These are phyloP conservation scores for Dasypogon diadema DNA, from an alignment of 2,888 invertebrate genomes.

Conservation along the genomic window DNA sequence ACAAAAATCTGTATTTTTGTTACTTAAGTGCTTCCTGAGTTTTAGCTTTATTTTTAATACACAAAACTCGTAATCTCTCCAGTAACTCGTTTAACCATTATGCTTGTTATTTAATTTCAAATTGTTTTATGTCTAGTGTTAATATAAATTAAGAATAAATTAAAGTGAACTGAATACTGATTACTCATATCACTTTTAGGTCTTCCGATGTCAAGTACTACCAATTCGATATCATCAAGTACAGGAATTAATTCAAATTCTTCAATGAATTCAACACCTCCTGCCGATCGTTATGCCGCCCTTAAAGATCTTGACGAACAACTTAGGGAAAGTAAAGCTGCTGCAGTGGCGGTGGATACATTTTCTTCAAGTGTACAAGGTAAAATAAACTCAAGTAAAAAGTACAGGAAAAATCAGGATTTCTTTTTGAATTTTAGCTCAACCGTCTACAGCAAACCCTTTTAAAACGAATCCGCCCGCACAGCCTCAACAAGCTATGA, in stretches of 20 bases:
- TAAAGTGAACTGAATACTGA: no score
- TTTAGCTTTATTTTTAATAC: no score
- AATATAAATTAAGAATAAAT: no score
- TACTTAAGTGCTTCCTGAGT: no score
- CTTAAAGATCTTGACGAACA: constrained; percentile 91
- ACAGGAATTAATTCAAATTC: constrained; percentile 61
- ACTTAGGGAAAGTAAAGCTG: constrained; percentile 70
- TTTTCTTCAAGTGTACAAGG: constrained; percentile 39
- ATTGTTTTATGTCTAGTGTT: no score
- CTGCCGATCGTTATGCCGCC: constrained; percentile 94
- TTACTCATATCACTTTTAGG: no score
- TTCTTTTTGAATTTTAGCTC: constrained; percentile 5
- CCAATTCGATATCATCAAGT: constrained; percentile 58
- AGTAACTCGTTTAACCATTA: no score
- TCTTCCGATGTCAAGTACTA: constrained; percentile 62
- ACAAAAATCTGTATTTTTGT: no score
- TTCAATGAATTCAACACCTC: constrained; percentile 61
- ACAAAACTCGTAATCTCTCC: no score
- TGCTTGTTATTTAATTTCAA: no score
- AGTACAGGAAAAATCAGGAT: neutral
- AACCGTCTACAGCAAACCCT: constrained; percentile 52
- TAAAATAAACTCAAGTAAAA: neutral
- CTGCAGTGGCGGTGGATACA: constrained; percentile 60
- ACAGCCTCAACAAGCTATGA: constrained; percentile 59
- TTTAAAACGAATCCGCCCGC: constrained; percentile 50